These are phyloP conservation scores for Casuarius casuarius DNA, from an alignment of 2,113 vertebrate species.

Conservation along the genomic window DNA sequence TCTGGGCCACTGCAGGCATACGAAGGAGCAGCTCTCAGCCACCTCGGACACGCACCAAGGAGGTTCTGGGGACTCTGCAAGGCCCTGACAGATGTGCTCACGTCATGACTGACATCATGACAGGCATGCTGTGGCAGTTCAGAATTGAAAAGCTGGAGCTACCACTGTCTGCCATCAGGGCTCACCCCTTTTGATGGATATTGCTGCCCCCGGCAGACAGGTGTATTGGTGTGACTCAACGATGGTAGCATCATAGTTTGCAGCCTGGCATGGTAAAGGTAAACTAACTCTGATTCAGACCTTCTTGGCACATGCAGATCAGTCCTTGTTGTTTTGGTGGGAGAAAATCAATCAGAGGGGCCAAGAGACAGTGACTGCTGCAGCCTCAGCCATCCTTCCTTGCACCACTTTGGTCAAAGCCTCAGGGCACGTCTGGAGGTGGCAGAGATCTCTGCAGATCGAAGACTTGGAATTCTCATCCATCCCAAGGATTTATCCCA, in stretches of 20 bases:
- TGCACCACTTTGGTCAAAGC: accelerated
- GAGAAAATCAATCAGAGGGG: background rate
- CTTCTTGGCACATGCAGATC: background rate
- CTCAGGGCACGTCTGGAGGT: background rate
- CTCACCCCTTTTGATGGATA: background rate
- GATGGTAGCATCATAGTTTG: background rate
- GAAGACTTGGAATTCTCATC: background rate
- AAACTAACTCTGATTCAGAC: background rate
- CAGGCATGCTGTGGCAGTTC: background rate
- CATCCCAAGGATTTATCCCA: background rate
- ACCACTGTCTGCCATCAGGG: background rate
- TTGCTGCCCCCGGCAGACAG: background rate
- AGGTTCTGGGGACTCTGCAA: too few relatives aligned
- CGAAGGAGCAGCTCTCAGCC: background rate
- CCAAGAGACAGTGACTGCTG: background rate
- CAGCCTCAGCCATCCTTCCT: background rate
- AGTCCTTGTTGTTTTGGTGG: background rate
- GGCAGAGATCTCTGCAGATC: background rate
- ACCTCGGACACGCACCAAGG: accelerated
- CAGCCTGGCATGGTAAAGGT: background rate
- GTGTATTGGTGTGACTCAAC: background rate
- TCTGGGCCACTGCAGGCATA: accelerated
- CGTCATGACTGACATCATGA: background rate
- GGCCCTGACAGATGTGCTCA: background rate
- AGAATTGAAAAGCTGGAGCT: background rate